These are phyloP conservation scores for Myxocyprinus asiaticus DNA, from an alignment of 2,113 vertebrate species.

Conservation along the genomic window DNA sequence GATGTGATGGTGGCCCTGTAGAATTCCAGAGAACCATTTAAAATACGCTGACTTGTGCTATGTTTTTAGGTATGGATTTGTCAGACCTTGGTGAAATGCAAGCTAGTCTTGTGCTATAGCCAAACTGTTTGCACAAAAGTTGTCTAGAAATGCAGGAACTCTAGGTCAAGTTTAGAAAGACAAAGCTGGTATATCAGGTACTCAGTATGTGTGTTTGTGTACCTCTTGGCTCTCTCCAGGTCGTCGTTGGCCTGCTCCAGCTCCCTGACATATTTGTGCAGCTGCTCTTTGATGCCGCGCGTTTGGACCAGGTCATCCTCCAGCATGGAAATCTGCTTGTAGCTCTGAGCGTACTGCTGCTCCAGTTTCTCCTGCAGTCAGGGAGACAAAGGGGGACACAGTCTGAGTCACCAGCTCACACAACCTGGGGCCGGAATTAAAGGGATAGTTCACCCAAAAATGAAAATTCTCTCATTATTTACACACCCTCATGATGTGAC, in stretches of 20 bases:
- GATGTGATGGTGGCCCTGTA: constrained; percentile 96
- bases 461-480: no score
- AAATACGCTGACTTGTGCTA: neutral
- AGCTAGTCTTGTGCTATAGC: neutral
- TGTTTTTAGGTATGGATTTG: neutral
- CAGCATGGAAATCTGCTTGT: constrained; percentile 91
- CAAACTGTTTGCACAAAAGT: no score
- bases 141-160: no score
- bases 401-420: neutral
- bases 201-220: neutral
- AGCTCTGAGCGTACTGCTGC: constrained; percentile 94
- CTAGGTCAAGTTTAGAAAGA: no score
- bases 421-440: neutral
- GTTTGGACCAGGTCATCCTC: constrained; percentile 96
- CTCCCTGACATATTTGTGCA: constrained; percentile 96
- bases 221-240: constrained; percentile 97
- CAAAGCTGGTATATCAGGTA: no score
- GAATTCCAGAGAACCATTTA: constrained; percentile 45
- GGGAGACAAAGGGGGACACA: constrained; percentile 9
- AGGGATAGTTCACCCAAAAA: no score
- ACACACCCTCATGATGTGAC: no score
- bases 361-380: constrained; percentile 90
- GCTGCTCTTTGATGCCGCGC: constrained; percentile 92
- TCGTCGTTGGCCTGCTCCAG: constrained; percentile 98
- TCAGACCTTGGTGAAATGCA: neutral